phyloP scores from a whole-genome alignment of 2,113 vertebrate species.

The Ursus arctos region DNA sequence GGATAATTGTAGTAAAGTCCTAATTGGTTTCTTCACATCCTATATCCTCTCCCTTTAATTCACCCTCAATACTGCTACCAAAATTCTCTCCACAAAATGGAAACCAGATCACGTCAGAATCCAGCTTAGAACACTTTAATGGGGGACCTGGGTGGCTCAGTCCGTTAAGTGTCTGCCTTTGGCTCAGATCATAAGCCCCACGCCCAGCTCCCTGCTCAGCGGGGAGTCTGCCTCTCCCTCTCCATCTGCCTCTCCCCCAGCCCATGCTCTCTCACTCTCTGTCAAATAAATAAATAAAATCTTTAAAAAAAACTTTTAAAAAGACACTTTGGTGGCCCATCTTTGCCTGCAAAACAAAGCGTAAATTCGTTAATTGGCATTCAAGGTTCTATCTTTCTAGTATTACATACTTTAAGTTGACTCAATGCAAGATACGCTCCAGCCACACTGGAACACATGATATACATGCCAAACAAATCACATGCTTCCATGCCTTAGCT shows the following conservation, averaged over 20 bases:
- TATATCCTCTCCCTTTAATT: background rate
- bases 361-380: constrained; percentile 15
- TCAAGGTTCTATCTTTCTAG: constrained; percentile 9
- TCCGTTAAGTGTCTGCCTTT: background rate
- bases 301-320: too few relatives aligned
- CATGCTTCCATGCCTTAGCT: background rate
- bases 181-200: background rate
- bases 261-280: too few relatives aligned
- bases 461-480: background rate
- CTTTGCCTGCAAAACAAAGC: constrained; percentile 23
- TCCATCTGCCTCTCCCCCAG: too few relatives aligned
- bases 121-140: constrained; percentile 1
- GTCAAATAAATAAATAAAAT: too few relatives aligned
- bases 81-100: background rate
- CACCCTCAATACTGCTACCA: background rate
- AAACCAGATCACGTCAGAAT: background rate
- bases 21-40: background rate
- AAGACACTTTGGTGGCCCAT: background rate
- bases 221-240: too few relatives aligned
- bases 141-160: background rate
- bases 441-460: background rate
- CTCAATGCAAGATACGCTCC: background rate
- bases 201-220: too few relatives aligned
- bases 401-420: background rate
- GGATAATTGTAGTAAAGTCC: background rate